Evolutionary conservation across 2,888 invertebrate species (phyloP).

Genomic region (Ochropacha duplaris): DNA sequence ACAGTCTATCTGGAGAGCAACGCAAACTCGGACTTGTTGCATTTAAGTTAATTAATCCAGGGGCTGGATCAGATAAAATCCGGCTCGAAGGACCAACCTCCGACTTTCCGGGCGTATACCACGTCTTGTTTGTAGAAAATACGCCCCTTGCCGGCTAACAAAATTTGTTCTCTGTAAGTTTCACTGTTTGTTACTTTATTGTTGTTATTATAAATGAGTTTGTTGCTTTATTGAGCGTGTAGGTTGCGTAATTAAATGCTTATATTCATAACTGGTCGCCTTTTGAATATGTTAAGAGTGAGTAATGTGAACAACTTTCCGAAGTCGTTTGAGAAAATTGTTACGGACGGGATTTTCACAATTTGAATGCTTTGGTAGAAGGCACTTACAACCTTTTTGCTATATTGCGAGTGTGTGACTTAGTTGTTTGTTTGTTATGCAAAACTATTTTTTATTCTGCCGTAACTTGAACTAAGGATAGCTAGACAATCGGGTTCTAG

Average conservation of each 20-base stretch:
- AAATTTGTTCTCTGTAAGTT: constrained; percentile 24
- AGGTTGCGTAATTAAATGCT: constrained; percentile 1
- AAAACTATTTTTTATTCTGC: background rate
- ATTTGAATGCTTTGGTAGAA: background rate
- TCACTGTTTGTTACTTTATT: constrained; percentile 16
- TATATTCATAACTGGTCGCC: constrained; percentile 1
- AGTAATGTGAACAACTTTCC: background rate
- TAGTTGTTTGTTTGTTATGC: background rate
- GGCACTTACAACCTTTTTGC: background rate
- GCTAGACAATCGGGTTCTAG: too few species aligned
- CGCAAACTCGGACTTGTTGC: constrained; percentile 80
- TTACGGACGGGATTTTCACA: background rate
- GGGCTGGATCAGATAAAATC: constrained; percentile 72
- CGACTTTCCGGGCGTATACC: constrained; percentile 30
- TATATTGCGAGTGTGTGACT: background rate
- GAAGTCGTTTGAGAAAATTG: background rate
- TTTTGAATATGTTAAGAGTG: background rate
- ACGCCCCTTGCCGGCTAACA: constrained; percentile 16
- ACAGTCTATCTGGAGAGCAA: constrained; percentile 71
- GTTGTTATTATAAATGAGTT: constrained; percentile 5
- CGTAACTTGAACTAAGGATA: too few species aligned
- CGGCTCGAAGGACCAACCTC: constrained; percentile 54
- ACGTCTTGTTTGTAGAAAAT: constrained; percentile 35
- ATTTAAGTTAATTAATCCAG: constrained; percentile 80
- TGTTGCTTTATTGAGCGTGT: constrained; percentile 1